Evolutionary conservation across 2,113 vertebrate species (phyloP).

Genomic region (Melanerpes formicivorus): DNA sequence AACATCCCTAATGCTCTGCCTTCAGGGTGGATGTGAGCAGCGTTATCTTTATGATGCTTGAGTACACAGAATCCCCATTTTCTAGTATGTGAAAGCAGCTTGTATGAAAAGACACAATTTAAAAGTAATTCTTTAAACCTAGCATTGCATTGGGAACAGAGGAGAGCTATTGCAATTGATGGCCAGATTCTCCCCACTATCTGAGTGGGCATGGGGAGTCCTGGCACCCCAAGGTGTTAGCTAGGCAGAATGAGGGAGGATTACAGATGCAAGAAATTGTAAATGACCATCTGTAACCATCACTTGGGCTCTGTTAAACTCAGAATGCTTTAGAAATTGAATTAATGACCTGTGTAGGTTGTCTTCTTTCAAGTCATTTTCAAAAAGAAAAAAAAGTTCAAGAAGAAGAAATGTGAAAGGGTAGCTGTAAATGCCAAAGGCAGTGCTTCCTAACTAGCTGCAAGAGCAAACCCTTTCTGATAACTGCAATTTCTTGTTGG

Average conservation of each 20-base stretch:
- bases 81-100: not conserved
- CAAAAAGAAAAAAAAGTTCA: not conserved
- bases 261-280: too few relatives aligned
- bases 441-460: not conserved
- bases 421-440: not conserved
- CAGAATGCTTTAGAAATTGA: too few relatives aligned
- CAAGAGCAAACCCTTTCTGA: not conserved
- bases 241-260: too few relatives aligned
- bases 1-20: not conserved
- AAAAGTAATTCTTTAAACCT: not conserved
- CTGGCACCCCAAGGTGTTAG: not conserved
- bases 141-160: not conserved
- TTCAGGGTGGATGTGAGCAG: not conserved
- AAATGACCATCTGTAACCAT: too few relatives aligned
- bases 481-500: not conserved
- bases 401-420: not conserved
- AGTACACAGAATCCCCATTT: fast-evolving
- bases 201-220: not conserved
- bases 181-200: not conserved
- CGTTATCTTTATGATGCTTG: not conserved
- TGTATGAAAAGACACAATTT: not conserved
- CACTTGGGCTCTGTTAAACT: too few relatives aligned
- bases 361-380: not conserved
- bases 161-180: not conserved
- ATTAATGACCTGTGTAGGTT: too few relatives aligned